Base-by-base conservation (phyloP, 2,797 vertebrate species). In the Epinephelus malabaricus region DNA sequence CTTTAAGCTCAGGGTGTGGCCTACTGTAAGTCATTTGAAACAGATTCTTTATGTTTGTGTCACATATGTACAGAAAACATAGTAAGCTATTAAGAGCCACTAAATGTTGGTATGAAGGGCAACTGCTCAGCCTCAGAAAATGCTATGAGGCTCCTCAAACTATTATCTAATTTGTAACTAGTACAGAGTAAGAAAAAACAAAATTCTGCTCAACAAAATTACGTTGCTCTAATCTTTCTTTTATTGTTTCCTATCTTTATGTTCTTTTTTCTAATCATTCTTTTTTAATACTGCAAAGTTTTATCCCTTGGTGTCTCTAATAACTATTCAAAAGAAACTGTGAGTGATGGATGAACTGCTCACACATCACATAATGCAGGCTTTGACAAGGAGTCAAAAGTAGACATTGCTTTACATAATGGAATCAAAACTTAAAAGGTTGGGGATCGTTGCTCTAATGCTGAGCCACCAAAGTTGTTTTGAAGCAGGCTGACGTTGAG, bases 391-490 rank as follows among this genome's bases (percentile, higher is more conserved):
- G 2, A 38, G n/a, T 56, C 38, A 67, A 11, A 66, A 14, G 18
- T 23, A 61, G 25, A 74, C 14, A 2, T 50, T 51, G 2, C 15
- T 75, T 65, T 53, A 18, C 23, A 19, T 65, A 47, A 18, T 14
- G 17, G 18, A 6, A 58, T 75, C n/a, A 49, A 6, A 34, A 19
- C 45, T 56, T 47, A 38, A 71, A 65, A 61, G 19, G 9, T 25
- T 19, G 10, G 21, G n/a, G 40, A 47, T 59, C 25, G n/a, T 7
- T 34, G 38, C 55, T 69, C 19, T 43, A 11, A 43, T 30, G 73
- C 56, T 63, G 56, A 78, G 25, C 23, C 9, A 15, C 14, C 75
- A 6, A 54, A 60, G 50, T 17, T 59, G 60, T 56, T 55, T 34
- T 68, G 10, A 65, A 67, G 47, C 47, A 8, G 17, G 40, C 19